Conservation (phyloP, 1,140 invertebrate genomes). For the Drosophila melanica region DNA sequence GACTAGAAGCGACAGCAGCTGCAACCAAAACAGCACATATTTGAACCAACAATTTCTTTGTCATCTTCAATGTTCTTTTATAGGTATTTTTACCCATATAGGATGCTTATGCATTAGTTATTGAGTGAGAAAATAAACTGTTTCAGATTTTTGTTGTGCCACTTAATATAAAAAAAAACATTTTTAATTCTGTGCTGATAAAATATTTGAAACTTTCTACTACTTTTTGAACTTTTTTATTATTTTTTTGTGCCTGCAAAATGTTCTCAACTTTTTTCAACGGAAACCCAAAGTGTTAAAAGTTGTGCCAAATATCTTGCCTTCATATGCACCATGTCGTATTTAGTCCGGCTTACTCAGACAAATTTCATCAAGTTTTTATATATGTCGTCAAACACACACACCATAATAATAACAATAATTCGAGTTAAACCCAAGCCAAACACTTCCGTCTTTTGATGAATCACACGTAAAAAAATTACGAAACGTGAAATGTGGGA, state of each 20-base stretch:
- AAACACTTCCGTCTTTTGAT: conserved; percentile 55
- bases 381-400: background rate
- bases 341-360: conserved; percentile 14
- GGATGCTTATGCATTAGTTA: too few relatives aligned
- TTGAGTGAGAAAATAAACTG: too few relatives aligned
- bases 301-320: conserved; percentile 19
- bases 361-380: conserved; percentile 30
- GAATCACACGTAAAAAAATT: conserved; percentile 34
- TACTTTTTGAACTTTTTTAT: background rate
- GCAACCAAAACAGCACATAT: background rate
- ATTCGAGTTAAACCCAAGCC: conserved; percentile 21
- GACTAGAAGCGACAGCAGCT: conserved; percentile 9
- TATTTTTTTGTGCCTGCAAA: background rate
- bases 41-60: background rate
- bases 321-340: conserved; percentile 4
- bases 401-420: conserved; percentile 54
- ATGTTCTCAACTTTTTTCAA: conserved; percentile 1
- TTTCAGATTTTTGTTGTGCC: too few relatives aligned
- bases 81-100: too few relatives aligned
- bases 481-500: conserved; percentile 13
- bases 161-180: too few relatives aligned
- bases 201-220: background rate
- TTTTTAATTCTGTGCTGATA: too few relatives aligned
- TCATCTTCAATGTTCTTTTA: background rate
- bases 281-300: conserved; percentile 19